Evolutionary conservation across 2,113 vertebrate species (phyloP).

Genomic region (Planiliza haematocheilus): DNA sequence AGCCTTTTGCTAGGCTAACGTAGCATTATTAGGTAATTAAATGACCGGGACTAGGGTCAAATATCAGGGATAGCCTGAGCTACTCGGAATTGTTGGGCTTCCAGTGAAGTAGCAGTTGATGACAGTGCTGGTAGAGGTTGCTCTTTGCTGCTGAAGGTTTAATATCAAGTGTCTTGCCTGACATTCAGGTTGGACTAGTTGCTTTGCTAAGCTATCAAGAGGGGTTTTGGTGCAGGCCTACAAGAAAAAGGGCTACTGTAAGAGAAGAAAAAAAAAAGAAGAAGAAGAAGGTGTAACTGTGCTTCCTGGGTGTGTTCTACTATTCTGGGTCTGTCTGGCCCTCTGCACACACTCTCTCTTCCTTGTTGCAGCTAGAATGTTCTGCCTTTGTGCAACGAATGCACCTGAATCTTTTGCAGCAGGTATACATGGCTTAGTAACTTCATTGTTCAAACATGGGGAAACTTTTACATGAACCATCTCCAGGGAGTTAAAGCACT

Average conservation of each 20-base stretch:
- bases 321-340: slow-evolving; percentile 49
- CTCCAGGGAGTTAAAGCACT: too few relatives aligned
- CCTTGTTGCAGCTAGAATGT: slow-evolving; percentile 33
- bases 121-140: neutral
- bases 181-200: slow-evolving; percentile 48
- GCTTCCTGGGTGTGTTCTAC: slow-evolving; percentile 72
- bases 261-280: slow-evolving; percentile 11
- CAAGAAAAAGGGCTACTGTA: slow-evolving; percentile 30
- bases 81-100: neutral
- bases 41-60: slow-evolving; percentile 29
- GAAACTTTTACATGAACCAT: neutral
- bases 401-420: neutral
- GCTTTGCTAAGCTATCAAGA: slow-evolving; percentile 11
- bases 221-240: slow-evolving; percentile 45
- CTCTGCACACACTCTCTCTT: slow-evolving; percentile 28
- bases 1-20: slow-evolving; percentile 19
- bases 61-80: slow-evolving; percentile 2
- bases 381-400: slow-evolving; percentile 12
- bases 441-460: neutral
- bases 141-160: neutral
- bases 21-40: slow-evolving; percentile 31
- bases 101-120: slow-evolving; percentile 2
- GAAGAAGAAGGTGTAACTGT: slow-evolving; percentile 32
- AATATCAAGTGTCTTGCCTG: slow-evolving; percentile 26
- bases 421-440: neutral